Conservation (phyloP, 2,888 invertebrate species). For the Tiliacea aurago region DNA sequence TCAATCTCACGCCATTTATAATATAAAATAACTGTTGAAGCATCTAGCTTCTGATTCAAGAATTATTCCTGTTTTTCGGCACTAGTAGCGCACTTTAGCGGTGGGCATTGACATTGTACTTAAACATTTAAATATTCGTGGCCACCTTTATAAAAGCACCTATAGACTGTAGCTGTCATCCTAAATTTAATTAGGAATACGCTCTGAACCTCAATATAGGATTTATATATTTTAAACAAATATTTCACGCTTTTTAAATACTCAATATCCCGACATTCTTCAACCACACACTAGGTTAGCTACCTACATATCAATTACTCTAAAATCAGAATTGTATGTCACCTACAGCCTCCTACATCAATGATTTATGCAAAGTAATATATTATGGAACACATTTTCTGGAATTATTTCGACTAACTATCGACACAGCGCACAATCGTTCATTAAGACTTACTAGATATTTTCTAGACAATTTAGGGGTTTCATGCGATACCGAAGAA, state of each 20-base stretch:
- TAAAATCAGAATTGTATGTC: slow-evolving; percentile 40
- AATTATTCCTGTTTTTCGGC: slow-evolving; percentile 11
- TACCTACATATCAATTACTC: slow-evolving; percentile 39
- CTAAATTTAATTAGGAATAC: slow-evolving; percentile 46
- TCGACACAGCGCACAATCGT: slow-evolving; percentile 17
- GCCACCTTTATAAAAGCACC: slow-evolving; percentile 64
- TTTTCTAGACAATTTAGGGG: slow-evolving; percentile 34
- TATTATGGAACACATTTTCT: slow-evolving; percentile 68
- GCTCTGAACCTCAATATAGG: slow-evolving; percentile 14
- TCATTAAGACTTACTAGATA: slow-evolving; percentile 16
- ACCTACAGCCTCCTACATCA: slow-evolving; percentile 40
- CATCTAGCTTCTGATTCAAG: slow-evolving; percentile 9
- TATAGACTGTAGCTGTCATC: slow-evolving; percentile 50
- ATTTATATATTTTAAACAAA: slow-evolving; percentile 21
- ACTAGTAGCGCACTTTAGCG: slow-evolving; percentile 37
- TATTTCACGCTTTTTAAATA: slow-evolving; percentile 23
- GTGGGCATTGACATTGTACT: slow-evolving; percentile 55
- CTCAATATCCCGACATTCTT: slow-evolving; percentile 19
- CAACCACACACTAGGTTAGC: slow-evolving; percentile 31
- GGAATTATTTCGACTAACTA: slow-evolving; percentile 60
- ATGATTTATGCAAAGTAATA: slow-evolving; percentile 64
- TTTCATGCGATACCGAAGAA: slow-evolving; percentile 25
- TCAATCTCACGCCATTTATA: slow-evolving; percentile 41
- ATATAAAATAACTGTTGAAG: slow-evolving; percentile 28
- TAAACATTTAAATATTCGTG: slow-evolving; percentile 43